Percentiles rank a stretch among this genome's conserved stretches.
phyloP scores from a whole-genome alignment of 1,140 invertebrate species.

The Euwallacea fornicatus region DNA sequence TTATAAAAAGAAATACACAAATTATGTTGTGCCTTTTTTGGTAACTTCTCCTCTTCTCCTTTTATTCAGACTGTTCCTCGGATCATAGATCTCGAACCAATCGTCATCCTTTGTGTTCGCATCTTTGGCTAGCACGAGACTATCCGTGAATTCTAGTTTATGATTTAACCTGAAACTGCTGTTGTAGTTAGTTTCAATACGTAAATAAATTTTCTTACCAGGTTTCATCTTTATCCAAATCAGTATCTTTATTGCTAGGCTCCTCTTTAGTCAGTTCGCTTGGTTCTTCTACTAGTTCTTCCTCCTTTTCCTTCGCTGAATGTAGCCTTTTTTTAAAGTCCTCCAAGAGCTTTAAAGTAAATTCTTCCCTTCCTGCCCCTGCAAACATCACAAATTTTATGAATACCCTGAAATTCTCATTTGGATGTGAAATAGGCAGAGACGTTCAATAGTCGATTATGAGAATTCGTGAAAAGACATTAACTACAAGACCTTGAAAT shows the following conservation, averaged over 20 bases:
- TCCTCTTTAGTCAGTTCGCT: conserved; percentile 41
- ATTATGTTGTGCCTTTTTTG: neutral
- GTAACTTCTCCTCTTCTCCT: conserved; percentile 71
- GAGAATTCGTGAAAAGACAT: too few species aligned
- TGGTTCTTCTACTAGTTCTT: conserved; percentile 52
- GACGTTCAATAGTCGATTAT: too few species aligned
- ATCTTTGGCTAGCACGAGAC: conserved; percentile 86
- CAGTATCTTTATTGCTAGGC: conserved; percentile 53
- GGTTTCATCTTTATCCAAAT: conserved; percentile 49
- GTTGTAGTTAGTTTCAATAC: neutral
- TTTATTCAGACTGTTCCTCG: conserved; percentile 92
- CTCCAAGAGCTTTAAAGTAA: conserved; percentile 75
- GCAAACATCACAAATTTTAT: neutral
- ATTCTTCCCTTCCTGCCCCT: conserved; percentile 63
- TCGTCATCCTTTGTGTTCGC: conserved; percentile 91
- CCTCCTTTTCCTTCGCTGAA: conserved; percentile 61
- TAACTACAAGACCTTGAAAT: too few species aligned
- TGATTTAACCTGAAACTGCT: conserved; percentile 69
- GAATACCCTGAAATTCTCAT: neutral
- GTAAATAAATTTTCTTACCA: conserved; percentile 40
- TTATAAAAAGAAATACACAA: too few species aligned
- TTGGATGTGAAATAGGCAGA: neutral
- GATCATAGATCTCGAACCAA: conserved; percentile 96
- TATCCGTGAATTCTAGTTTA: conserved; percentile 75
- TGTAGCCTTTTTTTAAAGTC: conserved; percentile 83